Conservation (phyloP, 1,140 invertebrate genomes). For the Ganaspis sp. region DNA sequence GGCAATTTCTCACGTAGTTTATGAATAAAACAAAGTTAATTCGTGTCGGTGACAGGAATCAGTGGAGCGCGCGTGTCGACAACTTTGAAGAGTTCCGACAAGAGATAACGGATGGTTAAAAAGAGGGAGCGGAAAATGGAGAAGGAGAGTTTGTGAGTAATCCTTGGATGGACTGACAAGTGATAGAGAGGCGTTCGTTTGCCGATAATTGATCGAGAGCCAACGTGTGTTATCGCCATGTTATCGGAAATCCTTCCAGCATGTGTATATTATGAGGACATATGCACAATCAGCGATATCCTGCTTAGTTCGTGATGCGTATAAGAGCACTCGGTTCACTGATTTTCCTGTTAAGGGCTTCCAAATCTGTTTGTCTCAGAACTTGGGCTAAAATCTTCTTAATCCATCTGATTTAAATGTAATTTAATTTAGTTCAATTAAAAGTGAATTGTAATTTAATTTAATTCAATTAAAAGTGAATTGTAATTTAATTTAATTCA, state of each 20-base stretch:
- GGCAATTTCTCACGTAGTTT: not conserved
- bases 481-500: no score
- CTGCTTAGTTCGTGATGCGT: constrained; percentile 24
- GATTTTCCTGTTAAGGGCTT: constrained; percentile 8
- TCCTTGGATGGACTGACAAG: constrained; percentile 6
- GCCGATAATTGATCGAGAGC: not conserved
- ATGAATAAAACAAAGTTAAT: constrained; percentile 26
- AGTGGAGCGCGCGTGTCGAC: not conserved
- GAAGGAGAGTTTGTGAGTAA: not conserved
- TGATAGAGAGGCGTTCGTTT: constrained; percentile 17
- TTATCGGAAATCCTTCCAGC: constrained; percentile 9
- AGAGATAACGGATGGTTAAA: not conserved
- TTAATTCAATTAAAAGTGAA: not conserved
- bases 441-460: no score
- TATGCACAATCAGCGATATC: constrained; percentile 12
- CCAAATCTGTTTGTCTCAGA: not conserved
- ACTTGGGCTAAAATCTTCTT: not conserved
- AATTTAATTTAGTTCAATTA: no score
- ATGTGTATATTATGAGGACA: not conserved
- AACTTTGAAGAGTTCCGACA: constrained; percentile 14
- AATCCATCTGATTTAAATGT: not conserved
- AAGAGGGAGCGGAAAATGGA: not conserved
- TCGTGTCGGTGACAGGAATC: constrained; percentile 5
- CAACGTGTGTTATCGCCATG: constrained; percentile 14
- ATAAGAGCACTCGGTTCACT: not conserved